A percentile compares a stretch with the other conserved stretches of the same genome.
These are phyloP conservation scores for Sebastes umbrosus DNA, from an alignment of 2,797 vertebrate genomes.

Conservation along the genomic window DNA sequence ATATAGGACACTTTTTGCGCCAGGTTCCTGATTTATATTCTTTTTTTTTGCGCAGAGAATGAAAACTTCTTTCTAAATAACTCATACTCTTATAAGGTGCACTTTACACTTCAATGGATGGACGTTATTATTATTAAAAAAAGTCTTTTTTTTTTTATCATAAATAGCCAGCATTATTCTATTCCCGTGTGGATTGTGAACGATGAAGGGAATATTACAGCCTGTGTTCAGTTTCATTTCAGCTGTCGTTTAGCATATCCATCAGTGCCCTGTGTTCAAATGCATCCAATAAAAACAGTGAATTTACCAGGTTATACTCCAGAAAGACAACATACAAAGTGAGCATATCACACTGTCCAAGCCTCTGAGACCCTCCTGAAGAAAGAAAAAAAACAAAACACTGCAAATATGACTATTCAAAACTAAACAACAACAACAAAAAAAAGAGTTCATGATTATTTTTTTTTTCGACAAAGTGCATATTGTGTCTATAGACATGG, in stretches of 20 bases:
- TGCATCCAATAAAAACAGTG: conserved; percentile 42
- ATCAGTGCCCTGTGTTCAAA: conserved; percentile 40
- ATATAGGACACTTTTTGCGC: conserved; percentile 71
- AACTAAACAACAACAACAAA: conserved; percentile 36
- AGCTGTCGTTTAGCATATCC: conserved; percentile 7
- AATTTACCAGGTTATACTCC: conserved; percentile 41
- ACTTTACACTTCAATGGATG: conserved; percentile 61
- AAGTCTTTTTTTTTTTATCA: conserved; percentile 24
- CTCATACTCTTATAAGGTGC: conserved; percentile 64
- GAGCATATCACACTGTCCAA: conserved; percentile 44
- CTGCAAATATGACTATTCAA: conserved; percentile 52
- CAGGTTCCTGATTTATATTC: conserved; percentile 58
- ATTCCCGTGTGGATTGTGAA: conserved; percentile 41
- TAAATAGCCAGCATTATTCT: conserved; percentile 53
- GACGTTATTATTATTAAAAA: conserved; percentile 31
- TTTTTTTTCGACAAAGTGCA: conserved; percentile 62
- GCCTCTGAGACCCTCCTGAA: conserved; percentile 26
- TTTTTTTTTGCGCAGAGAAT: conserved; percentile 47
- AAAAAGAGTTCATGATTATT: conserved; percentile 27
- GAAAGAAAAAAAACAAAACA: conserved; percentile 29
- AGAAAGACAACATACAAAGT: conserved; percentile 46
- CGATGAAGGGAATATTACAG: conserved; percentile 32
- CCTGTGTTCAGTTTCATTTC: conserved; percentile 2
- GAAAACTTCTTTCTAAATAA: conserved; percentile 31
- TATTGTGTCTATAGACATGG: conserved; percentile 48